Conservation (phyloP, 2,888 invertebrate genomes). For the Timema podura region DNA sequence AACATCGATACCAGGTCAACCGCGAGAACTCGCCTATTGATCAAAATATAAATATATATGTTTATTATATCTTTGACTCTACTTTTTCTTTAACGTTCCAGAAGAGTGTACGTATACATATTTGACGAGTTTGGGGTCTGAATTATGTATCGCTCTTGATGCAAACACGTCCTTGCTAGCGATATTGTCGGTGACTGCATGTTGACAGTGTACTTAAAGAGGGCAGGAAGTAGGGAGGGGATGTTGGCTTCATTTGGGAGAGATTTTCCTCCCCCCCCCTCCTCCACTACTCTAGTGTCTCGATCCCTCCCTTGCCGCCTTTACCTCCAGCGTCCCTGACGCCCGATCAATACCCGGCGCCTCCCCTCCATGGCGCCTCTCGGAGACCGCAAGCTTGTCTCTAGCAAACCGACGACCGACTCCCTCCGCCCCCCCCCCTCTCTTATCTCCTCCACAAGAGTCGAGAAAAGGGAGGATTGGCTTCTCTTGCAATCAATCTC, state of each 20-base stretch:
- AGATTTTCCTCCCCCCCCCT: background rate
- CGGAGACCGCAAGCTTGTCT: constrained; percentile 13
- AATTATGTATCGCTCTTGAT: too few relatives aligned
- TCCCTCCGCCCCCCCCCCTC: too few relatives aligned
- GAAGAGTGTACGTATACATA: too few relatives aligned
- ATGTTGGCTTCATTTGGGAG: constrained; percentile 15
- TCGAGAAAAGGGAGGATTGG: constrained; percentile 7
- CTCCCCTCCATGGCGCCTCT: constrained; percentile 1
- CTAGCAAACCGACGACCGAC: constrained; percentile 1
- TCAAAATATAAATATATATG: too few relatives aligned
- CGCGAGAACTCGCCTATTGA: too few relatives aligned
- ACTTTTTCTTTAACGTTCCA: too few relatives aligned
- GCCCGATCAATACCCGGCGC: constrained; percentile 8
- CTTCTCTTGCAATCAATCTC: constrained; percentile 23
- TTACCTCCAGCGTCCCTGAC: background rate
- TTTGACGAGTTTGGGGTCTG: too few relatives aligned
- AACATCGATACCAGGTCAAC: too few relatives aligned
- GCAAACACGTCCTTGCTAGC: too few relatives aligned
- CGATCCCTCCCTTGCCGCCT: constrained; percentile 3
- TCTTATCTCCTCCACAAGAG: background rate
- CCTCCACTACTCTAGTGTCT: constrained; percentile 13
- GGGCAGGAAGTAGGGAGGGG: background rate
- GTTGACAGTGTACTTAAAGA: constrained; percentile 6
- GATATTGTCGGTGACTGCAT: background rate
- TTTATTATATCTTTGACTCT: too few relatives aligned